These are phyloP conservation scores for Aphelenchoides avenae DNA, from an alignment of 1,140 invertebrate genomes.

Conservation along the genomic window DNA sequence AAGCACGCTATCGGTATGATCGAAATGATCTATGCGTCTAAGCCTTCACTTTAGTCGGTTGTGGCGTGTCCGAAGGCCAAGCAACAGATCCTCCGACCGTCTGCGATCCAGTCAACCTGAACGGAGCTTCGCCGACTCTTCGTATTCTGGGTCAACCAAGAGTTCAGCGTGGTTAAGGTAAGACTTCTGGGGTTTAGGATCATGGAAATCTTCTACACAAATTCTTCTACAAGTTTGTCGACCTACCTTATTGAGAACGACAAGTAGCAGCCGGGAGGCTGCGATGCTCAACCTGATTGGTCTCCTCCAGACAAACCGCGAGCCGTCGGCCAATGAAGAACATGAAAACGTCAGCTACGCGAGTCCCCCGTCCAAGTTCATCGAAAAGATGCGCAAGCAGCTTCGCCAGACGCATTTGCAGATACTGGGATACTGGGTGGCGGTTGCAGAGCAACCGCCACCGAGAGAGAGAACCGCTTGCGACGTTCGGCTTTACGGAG, in stretches of 20 bases:
- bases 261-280: slow-evolving; percentile 42
- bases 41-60: slow-evolving; percentile 25
- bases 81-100: slow-evolving; percentile 42
- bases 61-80: slow-evolving; percentile 37
- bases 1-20: slow-evolving; percentile 76
- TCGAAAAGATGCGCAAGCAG: slow-evolving; percentile 81
- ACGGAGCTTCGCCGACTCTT: slow-evolving; percentile 33
- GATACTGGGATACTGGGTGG: not conserved
- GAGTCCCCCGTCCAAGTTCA: no score
- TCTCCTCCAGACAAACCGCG: slow-evolving; percentile 33
- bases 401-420: slow-evolving; percentile 69
- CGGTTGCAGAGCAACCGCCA: no score
- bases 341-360: no score
- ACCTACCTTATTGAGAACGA: slow-evolving; percentile 60
- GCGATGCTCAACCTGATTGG: slow-evolving; percentile 43
- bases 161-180: slow-evolving; percentile 42
- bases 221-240: slow-evolving; percentile 2
- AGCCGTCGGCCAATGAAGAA: slow-evolving; percentile 72
- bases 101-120: slow-evolving; percentile 19
- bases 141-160: slow-evolving; percentile 46
- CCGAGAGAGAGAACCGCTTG: no score
- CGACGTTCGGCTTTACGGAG: no score
- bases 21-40: not conserved
- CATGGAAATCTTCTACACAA: not conserved
- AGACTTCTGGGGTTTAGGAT: no score